A percentile compares a stretch with the other conserved stretches of the same genome.
These are phyloP conservation scores for Coracopsis vasa DNA, from an alignment of 2,113 vertebrate species.

Conservation along the genomic window DNA sequence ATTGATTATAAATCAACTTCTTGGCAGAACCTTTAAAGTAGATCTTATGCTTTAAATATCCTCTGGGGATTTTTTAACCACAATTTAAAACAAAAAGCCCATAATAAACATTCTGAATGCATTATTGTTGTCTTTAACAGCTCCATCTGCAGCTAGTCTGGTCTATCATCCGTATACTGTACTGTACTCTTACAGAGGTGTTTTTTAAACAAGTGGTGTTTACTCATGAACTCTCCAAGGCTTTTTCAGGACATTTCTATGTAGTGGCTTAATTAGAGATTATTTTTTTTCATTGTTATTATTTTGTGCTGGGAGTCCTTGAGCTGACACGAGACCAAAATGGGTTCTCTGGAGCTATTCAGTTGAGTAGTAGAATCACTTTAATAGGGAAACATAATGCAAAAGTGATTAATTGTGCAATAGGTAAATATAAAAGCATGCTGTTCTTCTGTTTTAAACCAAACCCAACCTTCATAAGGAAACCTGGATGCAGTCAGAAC, in stretches of 20 bases:
- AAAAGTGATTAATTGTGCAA: slow-evolving; percentile 25
- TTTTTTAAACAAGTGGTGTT: slow-evolving; percentile 49
- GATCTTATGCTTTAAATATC: slow-evolving; percentile 27
- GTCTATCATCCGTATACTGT: slow-evolving; percentile 41
- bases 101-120: slow-evolving; percentile 43
- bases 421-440: neutral
- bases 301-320: neutral
- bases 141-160: slow-evolving; percentile 46
- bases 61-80: slow-evolving; percentile 34
- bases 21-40: slow-evolving; percentile 25
- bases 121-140: slow-evolving; percentile 15
- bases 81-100: neutral
- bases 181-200: slow-evolving; percentile 36
- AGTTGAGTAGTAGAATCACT: neutral
- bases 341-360: slow-evolving; percentile 42
- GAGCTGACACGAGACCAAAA: neutral
- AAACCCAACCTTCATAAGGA: neutral
- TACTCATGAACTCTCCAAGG: slow-evolving; percentile 20
- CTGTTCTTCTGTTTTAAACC: neutral
- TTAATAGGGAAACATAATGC: neutral
- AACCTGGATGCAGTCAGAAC: neutral
- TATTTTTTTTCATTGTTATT: neutral
- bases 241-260: neutral
- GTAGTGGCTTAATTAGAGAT: slow-evolving; percentile 2
- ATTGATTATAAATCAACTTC: slow-evolving; percentile 24